Base-by-base conservation (phyloP, 2,888 invertebrate species). In the Archaeoteleia sp. region DNA sequence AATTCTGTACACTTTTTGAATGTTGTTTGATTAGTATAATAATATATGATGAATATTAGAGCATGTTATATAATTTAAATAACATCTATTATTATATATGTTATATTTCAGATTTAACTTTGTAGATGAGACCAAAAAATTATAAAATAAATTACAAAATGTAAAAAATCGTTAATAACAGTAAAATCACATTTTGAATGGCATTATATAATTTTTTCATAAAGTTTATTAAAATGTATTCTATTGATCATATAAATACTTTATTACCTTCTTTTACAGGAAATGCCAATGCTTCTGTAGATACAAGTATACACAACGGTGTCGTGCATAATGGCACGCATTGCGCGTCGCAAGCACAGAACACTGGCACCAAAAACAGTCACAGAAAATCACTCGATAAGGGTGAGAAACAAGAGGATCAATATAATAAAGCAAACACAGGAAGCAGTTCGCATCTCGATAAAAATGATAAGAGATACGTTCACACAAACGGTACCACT, bases 301-400 rank as follows among this genome's bases (percentile, higher is more conserved):
- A 85, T 67, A 72, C 78, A 37, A 80, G 70, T 77, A 62, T 82
- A 74, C 85, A 85, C 72, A 85, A 85, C 67, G 85, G 85, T 67
- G 78, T 78, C 60, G 74, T 83, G 66, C 82, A 83, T 53, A 82
- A 79, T 70, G 79, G 79, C 67, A 74, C 80, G 49, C 83, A 81
- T 57, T 70, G 77, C 51, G 70, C 71, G 39, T 71, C 82, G 48
- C 81, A 81, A 71, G 57, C 81, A 67, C 84, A 84, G 71, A 83
- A 66, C 72, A 69, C 77, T 45, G 73, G 78, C 57, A 83, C 82
- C 37, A 87, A 86, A 82, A 87, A 87, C 79, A 87, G 86, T 81
- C 88, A 88, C 80, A 88, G 88, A 83, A 89, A 89, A 78, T 87
- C 87, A 25, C 77, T 87, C 51, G 88, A 88, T 60, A 88, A 87